These are phyloP conservation scores for Acrossocheilus wenchowensis DNA, from an alignment of 2,797 vertebrate genomes.

Conservation along the genomic window DNA sequence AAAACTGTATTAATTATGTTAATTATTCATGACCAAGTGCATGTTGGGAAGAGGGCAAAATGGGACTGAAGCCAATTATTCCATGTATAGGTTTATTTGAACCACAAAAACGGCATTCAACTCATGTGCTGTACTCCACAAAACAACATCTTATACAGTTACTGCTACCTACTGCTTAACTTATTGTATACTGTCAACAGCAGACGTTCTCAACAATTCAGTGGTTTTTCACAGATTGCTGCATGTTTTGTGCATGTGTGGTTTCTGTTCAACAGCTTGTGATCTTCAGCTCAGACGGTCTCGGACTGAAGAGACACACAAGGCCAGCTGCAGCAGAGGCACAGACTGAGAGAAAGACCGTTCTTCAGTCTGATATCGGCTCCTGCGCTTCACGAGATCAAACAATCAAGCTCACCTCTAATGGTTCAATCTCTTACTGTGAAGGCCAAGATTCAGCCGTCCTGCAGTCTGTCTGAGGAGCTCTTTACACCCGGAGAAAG, in stretches of 20 bases:
- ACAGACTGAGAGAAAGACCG: not conserved
- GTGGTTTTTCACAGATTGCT: not conserved
- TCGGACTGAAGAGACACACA: not conserved
- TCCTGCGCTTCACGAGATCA: not conserved
- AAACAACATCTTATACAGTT: not conserved
- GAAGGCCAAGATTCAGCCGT: not conserved
- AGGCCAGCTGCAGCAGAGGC: not conserved
- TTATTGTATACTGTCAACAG: not conserved
- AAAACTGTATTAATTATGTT: not conserved
- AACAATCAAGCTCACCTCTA: constrained; percentile 4
- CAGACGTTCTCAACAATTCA: not conserved
- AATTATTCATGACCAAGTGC: not conserved
- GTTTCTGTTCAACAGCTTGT: not conserved
- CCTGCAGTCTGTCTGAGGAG: not conserved
- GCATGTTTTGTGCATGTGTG: not conserved
- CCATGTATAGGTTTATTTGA: not conserved
- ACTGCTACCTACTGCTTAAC: not conserved
- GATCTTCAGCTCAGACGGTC: not conserved
- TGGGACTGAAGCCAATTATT: not conserved
- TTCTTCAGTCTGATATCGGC: not conserved
- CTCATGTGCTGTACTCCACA: not conserved
- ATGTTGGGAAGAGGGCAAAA: not conserved
- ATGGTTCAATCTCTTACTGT: not conserved
- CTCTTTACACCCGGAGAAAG: not conserved
- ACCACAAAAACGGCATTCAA: not conserved